Conservation (phyloP, 1,140 invertebrate genomes). For the Tyrophagus putrescentiae region DNA sequence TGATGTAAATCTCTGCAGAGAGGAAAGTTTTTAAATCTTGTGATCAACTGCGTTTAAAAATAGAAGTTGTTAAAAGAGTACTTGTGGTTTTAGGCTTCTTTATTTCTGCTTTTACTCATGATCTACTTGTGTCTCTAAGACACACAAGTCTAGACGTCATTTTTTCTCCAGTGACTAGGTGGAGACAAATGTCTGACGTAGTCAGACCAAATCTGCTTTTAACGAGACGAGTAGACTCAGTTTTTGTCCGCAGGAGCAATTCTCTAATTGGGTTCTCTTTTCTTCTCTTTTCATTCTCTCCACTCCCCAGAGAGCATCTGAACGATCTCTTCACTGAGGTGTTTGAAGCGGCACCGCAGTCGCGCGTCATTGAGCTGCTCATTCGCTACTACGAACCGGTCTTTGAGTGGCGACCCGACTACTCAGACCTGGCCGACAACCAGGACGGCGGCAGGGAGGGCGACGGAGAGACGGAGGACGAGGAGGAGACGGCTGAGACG, state of each 20-base stretch:
- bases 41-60: background rate
- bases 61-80: background rate
- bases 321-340: slow-evolving; percentile 19
- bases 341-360: slow-evolving; percentile 21
- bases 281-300: background rate
- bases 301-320: slow-evolving; percentile 11
- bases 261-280: background rate
- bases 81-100: background rate
- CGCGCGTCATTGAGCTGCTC: slow-evolving; percentile 39
- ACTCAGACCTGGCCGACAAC: background rate
- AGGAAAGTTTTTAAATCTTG: background rate
- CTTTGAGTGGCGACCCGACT: slow-evolving; percentile 23
- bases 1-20: no score
- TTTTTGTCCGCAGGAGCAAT: background rate
- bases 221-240: background rate
- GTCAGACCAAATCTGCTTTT: background rate
- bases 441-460: no score
- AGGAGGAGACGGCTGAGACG: no score
- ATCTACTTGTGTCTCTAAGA: no score
- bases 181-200: no score
- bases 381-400: slow-evolving; percentile 34
- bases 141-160: no score
- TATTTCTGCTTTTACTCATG: background rate
- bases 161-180: no score
- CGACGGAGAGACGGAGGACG: no score